Percentiles rank a stretch among this genome's conserved stretches.
Evolutionary conservation across 2,888 invertebrate genomes (phyloP).

Genomic region (Salpingus planirostris): DNA sequence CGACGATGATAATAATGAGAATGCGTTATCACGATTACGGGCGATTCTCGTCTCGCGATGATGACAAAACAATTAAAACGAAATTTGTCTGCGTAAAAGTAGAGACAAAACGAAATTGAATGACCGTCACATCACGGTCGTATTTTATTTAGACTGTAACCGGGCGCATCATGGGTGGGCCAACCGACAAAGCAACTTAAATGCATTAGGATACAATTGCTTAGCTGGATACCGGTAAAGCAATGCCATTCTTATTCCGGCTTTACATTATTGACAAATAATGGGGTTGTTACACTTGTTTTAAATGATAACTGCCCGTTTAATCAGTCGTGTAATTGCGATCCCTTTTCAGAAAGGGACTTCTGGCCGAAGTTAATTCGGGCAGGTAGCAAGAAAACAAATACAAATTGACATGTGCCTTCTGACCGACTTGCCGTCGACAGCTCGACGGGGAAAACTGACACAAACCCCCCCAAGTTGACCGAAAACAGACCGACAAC

Average conservation of each 20-base stretch:
- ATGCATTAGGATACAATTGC: constrained; percentile 39
- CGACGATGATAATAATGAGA: too few species aligned
- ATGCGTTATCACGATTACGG: too few species aligned
- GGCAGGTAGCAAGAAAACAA: constrained; percentile 24
- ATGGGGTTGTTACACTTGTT: constrained; percentile 35
- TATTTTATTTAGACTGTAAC: constrained; percentile 16
- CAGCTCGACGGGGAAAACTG: too few species aligned
- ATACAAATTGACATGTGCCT: constrained; percentile 13
- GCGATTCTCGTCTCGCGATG: too few species aligned
- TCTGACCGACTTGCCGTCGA: constrained; percentile 9
- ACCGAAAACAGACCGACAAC: too few species aligned
- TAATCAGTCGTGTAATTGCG: constrained; percentile 34
- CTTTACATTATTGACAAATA: constrained; percentile 32
- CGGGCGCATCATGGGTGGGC: constrained; percentile 33
- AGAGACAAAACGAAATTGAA: constrained; percentile 8
- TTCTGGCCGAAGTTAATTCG: constrained; percentile 26
- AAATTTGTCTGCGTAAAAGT: constrained; percentile 5
- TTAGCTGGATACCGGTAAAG: constrained; percentile 31
- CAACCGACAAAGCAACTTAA: constrained; percentile 36
- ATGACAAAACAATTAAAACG: neutral
- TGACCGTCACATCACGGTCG: constrained; percentile 11
- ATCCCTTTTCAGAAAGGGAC: constrained; percentile 26
- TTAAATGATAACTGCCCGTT: constrained; percentile 29
- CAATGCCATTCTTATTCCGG: constrained; percentile 28
- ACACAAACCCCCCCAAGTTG: too few species aligned